Evolutionary conservation across 2,113 vertebrate genomes (phyloP), one percentile per base, ranked within the genome.

Genomic region (Cacatua alba): DNA sequence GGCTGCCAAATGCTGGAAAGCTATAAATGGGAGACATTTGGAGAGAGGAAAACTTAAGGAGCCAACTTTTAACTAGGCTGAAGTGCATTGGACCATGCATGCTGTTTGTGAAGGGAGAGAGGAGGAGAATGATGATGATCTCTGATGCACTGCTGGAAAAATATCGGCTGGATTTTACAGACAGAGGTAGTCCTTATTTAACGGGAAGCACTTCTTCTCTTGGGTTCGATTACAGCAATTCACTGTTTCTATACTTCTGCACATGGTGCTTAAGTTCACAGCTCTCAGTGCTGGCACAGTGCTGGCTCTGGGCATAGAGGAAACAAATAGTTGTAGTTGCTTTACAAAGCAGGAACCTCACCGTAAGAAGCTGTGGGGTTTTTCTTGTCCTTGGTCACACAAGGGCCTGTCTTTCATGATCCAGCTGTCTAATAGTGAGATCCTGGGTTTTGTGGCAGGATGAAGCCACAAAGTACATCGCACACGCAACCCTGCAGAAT

Each of bases 1-100:
- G 16, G 37, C 94, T 96, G 97, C 95, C 97, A 96, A 62, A 46
- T 7, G 78, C 88, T 95, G 88, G 85, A 90, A 77, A 63, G 43
- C 97, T 94, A 84, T 93, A 96, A 97, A 97, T 96, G 97, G 95
- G 95, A 95, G 91, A 62, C 65, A 29, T 62, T 84, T 88, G 88
- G 95, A 95, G 57, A 87, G 52, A 44, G 52, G 79, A 76, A 93
- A 74, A 31, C 41, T 1, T 1, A 17, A 74, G 80, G 63, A 97
- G 93, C 92, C 97, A 96, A 48, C 76, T 91, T 74, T 62, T 72
- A 96, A 88, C 84, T 74, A 51, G 95, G 91, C 74, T 96, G 88
- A 88, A 97, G 75, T 94, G 87, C 74, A 39, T 0, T 43, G 88
- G 81, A 8, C 87, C 69, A 60, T 64, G 53, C 21, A 0, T 24